These are phyloP conservation scores for Aphelinus atriplicis DNA, from an alignment of 1,140 invertebrate species.

Conservation along the genomic window DNA sequence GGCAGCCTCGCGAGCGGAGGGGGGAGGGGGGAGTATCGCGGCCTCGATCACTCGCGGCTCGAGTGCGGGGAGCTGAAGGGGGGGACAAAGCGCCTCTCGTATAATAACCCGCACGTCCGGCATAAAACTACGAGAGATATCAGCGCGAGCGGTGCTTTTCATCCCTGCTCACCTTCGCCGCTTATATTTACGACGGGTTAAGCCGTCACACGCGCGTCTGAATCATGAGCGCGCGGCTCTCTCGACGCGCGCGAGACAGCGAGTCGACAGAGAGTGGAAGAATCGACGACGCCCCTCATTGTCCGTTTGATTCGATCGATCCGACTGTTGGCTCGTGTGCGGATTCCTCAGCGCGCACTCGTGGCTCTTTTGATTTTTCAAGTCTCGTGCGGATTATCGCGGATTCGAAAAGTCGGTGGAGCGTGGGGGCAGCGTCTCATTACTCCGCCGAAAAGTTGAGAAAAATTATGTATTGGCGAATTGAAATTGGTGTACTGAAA, in stretches of 20 bases:
- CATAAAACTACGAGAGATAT: conserved; percentile 30
- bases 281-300: too few species aligned
- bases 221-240: conserved; percentile 1
- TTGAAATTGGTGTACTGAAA: too few species aligned
- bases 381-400: too few species aligned
- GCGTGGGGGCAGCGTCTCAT: too few species aligned
- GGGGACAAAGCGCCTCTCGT: conserved; percentile 23
- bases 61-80: background rate
- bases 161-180: conserved; percentile 7
- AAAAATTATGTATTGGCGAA: too few species aligned
- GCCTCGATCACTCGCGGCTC: background rate
- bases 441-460: too few species aligned
- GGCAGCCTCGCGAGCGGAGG: too few species aligned
- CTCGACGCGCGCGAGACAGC: background rate
- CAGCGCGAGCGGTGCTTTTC: conserved; percentile 31
- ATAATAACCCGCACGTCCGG: too few species aligned
- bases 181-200: conserved; percentile 6
- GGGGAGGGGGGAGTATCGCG: background rate
- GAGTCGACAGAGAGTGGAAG: too few species aligned
- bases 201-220: background rate
- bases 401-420: too few species aligned
- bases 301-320: too few species aligned
- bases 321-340: background rate
- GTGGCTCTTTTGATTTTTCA: too few species aligned
- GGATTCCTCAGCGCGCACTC: conserved; percentile 3